Conservation (phyloP, 2,888 invertebrate genomes). For the Pyralis farinalis region DNA sequence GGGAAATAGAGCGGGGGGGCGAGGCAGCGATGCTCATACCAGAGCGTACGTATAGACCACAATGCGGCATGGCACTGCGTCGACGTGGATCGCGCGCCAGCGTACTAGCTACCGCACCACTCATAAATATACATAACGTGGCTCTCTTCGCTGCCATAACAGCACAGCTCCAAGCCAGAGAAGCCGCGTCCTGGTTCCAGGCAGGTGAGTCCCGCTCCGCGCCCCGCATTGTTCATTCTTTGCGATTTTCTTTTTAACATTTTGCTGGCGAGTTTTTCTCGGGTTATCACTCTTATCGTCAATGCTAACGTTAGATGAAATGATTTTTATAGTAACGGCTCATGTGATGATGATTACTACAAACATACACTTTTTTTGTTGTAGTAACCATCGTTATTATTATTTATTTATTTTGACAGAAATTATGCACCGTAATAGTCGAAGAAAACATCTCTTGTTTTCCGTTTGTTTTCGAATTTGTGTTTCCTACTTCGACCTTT, state of each 20-base stretch:
- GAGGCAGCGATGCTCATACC: slow-evolving; percentile 29
- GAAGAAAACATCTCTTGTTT: background rate
- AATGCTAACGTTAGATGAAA: slow-evolving; percentile 14
- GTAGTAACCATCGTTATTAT: too few species aligned
- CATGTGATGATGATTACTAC: too few species aligned
- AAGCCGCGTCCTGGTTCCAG: slow-evolving; percentile 22
- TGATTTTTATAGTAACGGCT: too few species aligned
- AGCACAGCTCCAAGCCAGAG: slow-evolving; percentile 30
- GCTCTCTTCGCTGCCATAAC: slow-evolving; percentile 37
- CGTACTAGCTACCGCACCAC: slow-evolving; percentile 44
- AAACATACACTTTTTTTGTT: too few species aligned
- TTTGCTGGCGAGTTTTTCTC: slow-evolving; percentile 43
- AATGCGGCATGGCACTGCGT: slow-evolving; percentile 68
- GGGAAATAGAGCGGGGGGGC: slow-evolving; percentile 22
- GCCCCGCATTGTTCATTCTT: slow-evolving; percentile 16
- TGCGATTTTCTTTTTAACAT: slow-evolving; percentile 31
- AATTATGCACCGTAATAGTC: too few species aligned
- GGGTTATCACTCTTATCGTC: slow-evolving; percentile 40
- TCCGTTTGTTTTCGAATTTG: background rate
- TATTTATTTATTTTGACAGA: too few species aligned
- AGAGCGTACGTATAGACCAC: slow-evolving; percentile 56
- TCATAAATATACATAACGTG: slow-evolving; percentile 55
- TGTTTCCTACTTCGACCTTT: background rate
- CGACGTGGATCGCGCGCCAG: slow-evolving; percentile 62
- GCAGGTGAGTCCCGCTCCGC: slow-evolving; percentile 64